Evolutionary conservation across 2,113 vertebrate species (phyloP).

Genomic region (Sus scrofa): T2T-Sscrofa CM000827.6:61528501-61529000

Average conservation of each 20-base stretch:
- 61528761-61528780: neutral
- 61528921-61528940: neutral
- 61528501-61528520: neutral
- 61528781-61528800: neutral
- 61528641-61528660: neutral
- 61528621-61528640: neutral
- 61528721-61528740: neutral
- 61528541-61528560: neutral
- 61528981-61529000: neutral
- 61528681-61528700: neutral
- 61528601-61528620: neutral
- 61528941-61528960: neutral
- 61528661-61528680: neutral
- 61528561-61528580: neutral
- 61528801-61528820: neutral
- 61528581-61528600: neutral
- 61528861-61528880: neutral
- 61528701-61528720: neutral
- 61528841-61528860: neutral
- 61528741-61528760: neutral
- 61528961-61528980: neutral
- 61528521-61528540: neutral
- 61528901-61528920: neutral
- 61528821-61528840: neutral
- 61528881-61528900: neutral